Percentiles rank a stretch among this genome's conserved stretches.
These are phyloP conservation scores for Dasyurus viverrinus DNA, from an alignment of 2,113 vertebrate genomes.

Conservation along the genomic window DNA sequence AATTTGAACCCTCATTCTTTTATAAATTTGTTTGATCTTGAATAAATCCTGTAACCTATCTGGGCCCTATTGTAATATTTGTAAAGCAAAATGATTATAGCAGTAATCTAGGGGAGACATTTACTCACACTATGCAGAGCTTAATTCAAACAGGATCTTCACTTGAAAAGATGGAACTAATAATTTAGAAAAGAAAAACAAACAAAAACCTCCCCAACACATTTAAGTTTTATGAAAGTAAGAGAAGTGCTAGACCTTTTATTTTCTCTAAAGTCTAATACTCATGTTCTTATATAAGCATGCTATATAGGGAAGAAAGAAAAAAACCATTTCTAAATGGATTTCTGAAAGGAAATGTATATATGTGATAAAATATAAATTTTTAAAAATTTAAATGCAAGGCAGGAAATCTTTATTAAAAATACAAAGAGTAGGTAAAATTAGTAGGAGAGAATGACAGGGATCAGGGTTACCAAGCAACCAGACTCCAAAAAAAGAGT, in stretches of 20 bases:
- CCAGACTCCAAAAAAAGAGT: not conserved
- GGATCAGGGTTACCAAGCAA: not conserved
- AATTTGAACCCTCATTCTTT: not conserved
- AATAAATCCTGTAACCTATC: not conserved
- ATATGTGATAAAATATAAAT: not conserved
- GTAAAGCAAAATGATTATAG: not conserved
- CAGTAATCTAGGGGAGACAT: not conserved
- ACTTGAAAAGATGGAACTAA: not conserved
- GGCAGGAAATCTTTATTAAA: slow-evolving; percentile 1
- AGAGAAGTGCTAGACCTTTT: not conserved
- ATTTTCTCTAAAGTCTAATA: not conserved
- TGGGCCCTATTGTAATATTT: not conserved
- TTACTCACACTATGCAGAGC: not conserved
- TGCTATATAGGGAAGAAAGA: not conserved
- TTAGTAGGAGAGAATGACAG: not conserved
- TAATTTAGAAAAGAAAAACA: not conserved
- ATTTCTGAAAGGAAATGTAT: not conserved
- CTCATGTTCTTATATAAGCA: not conserved
- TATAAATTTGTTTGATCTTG: not conserved
- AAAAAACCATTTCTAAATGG: not conserved
- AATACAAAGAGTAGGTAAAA: not conserved
- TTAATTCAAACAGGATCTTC: not conserved
- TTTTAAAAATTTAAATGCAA: not conserved
- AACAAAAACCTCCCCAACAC: not conserved
- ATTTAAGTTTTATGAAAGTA: not conserved